Base-by-base conservation (phyloP, 2,888 invertebrate genomes). In the Cheilosia vernalis region DNA sequence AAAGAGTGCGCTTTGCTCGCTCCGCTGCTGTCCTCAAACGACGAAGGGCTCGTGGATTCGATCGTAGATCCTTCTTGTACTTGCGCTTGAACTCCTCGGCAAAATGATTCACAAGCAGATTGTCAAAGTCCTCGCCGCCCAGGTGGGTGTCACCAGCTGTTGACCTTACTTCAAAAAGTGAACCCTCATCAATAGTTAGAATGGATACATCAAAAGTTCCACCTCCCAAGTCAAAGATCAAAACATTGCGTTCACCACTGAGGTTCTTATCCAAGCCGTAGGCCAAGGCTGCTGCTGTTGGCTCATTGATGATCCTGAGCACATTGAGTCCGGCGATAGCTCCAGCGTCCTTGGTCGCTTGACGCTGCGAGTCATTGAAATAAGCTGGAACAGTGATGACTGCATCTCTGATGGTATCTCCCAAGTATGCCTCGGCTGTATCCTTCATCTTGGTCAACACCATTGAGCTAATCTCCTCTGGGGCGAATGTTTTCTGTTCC, bases 141-240 rank as follows among this genome's bases (percentile, higher is more conserved):
- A 97, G 94, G 90, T 97, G 98, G 85, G 97, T 98, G 91, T 98
- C 97, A 84, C 97, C 97, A 79, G 97, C 96, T 27, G 97, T 98
- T 7, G 97, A 96, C 91, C 97, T 97, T 10, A 97, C 98, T 90
- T 98, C 98, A 92, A 98, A 98, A 89, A 96, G 94, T 1, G 87
- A 87, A 93, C 97, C 95, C 91, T 98, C 97, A 92, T 97, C 98
- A 90, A 98, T 98, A 88, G 97, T 97, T 89, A 98, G 93, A 90
- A 98, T 96, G 85, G 98, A 98, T 53, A 98, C 98, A 93, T 98
- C 98, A 91, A 98, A 98, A 88, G 97, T 97, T 89, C 97, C 98
- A 90, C 98, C 98, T 84, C 88, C 88, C 81, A 88, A 82, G 55
- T 88, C 88, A 55, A 88, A 88, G 89, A 96, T 96, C 80, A 96